phyloP scores from a whole-genome alignment of 2,888 invertebrate genomes.

The Unio pictorum region DNA sequence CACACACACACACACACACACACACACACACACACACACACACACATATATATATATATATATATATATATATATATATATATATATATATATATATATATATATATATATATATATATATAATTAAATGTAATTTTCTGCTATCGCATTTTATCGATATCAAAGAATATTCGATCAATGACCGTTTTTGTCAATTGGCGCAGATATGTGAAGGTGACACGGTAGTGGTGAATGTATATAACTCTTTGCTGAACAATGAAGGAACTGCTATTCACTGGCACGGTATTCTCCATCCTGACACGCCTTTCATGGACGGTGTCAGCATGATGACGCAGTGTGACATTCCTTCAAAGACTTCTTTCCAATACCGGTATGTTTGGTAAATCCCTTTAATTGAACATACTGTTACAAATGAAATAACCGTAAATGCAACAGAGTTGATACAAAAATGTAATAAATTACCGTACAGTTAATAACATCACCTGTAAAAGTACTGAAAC shows the following conservation, averaged over 20 bases:
- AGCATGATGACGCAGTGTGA: conserved; percentile 60
- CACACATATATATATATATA: too few relatives aligned
- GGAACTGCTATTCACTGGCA: conserved; percentile 94
- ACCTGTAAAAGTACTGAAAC: too few relatives aligned
- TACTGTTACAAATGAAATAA: too few relatives aligned
- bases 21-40: too few relatives aligned
- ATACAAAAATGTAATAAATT: too few relatives aligned
- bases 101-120: neutral
- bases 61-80: neutral
- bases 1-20: too few relatives aligned
- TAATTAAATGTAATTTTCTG: neutral
- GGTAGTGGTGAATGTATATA: conserved; percentile 86
- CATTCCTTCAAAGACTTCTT: conserved; percentile 48
- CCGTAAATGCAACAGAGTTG: too few relatives aligned
- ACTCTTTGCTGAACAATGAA: conserved; percentile 82
- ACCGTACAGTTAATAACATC: too few relatives aligned
- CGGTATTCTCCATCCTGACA: conserved; percentile 74
- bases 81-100: neutral
- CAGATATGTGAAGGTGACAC: conserved; percentile 89
- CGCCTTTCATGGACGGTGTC: conserved; percentile 61
- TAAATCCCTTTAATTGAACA: neutral
- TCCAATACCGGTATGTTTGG: conserved; percentile 51
- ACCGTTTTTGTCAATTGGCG: neutral
- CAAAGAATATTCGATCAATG: neutral
- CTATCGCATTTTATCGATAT: too few relatives aligned